phyloP scores from a whole-genome alignment of 2,113 vertebrate genomes.

The Leucopsar rothschildi region DNA sequence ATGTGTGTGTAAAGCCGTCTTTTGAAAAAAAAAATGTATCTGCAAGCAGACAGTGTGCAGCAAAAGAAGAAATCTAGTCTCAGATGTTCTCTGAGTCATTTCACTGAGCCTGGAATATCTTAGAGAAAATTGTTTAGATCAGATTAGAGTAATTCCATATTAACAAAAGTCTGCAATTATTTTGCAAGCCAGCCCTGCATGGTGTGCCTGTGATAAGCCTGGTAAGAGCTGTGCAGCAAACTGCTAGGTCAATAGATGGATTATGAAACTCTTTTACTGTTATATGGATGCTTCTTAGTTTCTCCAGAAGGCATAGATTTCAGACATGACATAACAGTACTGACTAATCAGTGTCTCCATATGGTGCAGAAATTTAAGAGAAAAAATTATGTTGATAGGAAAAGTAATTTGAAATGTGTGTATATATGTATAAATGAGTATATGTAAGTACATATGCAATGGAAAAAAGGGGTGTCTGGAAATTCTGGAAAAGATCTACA shows the following conservation, averaged over 20 bases:
- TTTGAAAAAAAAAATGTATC: conserved; percentile 1
- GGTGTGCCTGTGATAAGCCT: background rate
- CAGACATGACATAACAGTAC: background rate
- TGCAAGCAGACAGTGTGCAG: background rate
- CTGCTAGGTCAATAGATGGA: background rate
- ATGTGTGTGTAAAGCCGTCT: background rate
- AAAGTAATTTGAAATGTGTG: background rate
- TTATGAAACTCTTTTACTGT: background rate
- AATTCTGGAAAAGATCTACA: background rate
- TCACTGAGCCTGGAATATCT: background rate
- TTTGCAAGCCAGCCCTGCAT: background rate
- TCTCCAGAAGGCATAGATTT: conserved; percentile 1
- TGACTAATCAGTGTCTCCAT: conserved; percentile 19
- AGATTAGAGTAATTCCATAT: background rate
- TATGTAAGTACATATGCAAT: background rate
- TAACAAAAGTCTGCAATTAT: background rate
- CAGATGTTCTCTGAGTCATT: background rate
- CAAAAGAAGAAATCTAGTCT: background rate
- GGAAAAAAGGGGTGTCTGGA: background rate
- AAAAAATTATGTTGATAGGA: background rate
- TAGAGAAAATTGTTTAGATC: background rate
- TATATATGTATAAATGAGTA: background rate
- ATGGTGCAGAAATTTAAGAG: background rate
- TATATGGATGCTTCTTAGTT: background rate
- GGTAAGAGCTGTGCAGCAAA: background rate